Percentiles rank a stretch among this genome's conserved stretches.
phyloP scores from a whole-genome alignment of 2,797 vertebrate genomes.

The Typhlichthys subterraneus region DNA sequence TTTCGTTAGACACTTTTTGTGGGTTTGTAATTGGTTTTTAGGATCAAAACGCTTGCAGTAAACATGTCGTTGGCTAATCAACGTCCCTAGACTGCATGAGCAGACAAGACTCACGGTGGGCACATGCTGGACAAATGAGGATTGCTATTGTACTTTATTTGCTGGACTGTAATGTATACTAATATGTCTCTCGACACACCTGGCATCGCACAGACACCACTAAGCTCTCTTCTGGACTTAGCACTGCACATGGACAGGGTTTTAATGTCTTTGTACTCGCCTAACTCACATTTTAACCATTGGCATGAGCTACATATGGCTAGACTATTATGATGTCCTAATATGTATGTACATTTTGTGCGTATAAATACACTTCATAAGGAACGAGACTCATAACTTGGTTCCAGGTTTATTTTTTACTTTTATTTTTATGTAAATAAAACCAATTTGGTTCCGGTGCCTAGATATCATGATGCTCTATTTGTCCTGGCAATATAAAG shows the following conservation, averaged over 20 bases:
- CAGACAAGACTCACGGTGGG: constrained; percentile 11
- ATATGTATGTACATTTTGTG: constrained; percentile 32
- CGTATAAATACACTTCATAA: constrained; percentile 27
- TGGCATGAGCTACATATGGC: constrained; percentile 36
- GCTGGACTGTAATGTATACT: constrained; percentile 16
- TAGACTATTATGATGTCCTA: constrained; percentile 26
- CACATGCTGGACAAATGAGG: constrained; percentile 9
- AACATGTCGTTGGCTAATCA: constrained; percentile 4
- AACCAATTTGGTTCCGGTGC: constrained; percentile 33
- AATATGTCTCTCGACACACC: neutral
- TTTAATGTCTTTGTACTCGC: constrained; percentile 56
- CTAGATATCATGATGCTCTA: constrained; percentile 29
- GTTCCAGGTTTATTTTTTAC: constrained; percentile 5
- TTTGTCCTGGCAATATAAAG: constrained; percentile 31
- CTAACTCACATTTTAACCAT: constrained; percentile 54
- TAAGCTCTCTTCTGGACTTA: constrained; percentile 21
- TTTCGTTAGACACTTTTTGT: constrained; percentile 26
- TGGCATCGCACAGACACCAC: constrained; percentile 39
- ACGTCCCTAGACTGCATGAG: constrained; percentile 20
- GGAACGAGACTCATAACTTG: constrained; percentile 25
- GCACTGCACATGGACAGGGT: constrained; percentile 44
- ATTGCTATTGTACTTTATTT: constrained; percentile 3
- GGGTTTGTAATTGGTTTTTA: constrained; percentile 30
- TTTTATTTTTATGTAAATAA: constrained; percentile 18
- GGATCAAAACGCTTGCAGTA: constrained; percentile 42